Evolutionary conservation across 2,113 vertebrate species (phyloP), one percentile per base, ranked within the genome.

Genomic region (Engystomops pustulosus): DNA sequence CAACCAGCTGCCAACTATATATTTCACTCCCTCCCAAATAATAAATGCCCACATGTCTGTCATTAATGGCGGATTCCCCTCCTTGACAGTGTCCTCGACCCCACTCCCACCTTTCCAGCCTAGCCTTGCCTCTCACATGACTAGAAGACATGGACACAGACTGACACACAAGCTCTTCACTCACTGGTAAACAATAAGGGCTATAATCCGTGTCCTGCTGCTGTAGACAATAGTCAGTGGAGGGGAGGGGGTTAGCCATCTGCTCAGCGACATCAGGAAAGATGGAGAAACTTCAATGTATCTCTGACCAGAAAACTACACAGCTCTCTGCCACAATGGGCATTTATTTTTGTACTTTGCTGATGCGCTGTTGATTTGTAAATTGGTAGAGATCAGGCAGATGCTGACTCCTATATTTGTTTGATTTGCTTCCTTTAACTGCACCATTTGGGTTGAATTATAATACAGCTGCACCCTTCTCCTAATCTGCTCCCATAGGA

Each of bases 121-220:
- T 55, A 17, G 68, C 68, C 80, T 36, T 69, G 23, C 38, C 55
- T 44, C 45, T 47, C 74, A 70, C 74, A 84, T 79, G 74, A 84
- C 75, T 51, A 78, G 34, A 41, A 75, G 81, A 83, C 71, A 83
- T 78, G 44, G 72, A 84, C 60, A 84, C 55, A 78, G 72, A 58
- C 82, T 77, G 82, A 78, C 83, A 84, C 74, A 68, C 62, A 79
- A 67, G 72, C 82, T 77, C 44, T n/a, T 78, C 82, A 65, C 82
- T 77, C 45, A 65, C 34, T 75, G 65, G 14, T 62, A 84, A 67
- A 84, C 83, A 84, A 84, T 84, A 69, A 58, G 25, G 18, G 30
- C 75, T 65, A 47, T 84, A 84, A 84, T 84, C 72, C 38, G 15
- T 58, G 49, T 25, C 83, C 83, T 84, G 47, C 62, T 78, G 82